Base-by-base conservation (phyloP, 2,888 invertebrate species). In the Petrophora chlorosata region DNA sequence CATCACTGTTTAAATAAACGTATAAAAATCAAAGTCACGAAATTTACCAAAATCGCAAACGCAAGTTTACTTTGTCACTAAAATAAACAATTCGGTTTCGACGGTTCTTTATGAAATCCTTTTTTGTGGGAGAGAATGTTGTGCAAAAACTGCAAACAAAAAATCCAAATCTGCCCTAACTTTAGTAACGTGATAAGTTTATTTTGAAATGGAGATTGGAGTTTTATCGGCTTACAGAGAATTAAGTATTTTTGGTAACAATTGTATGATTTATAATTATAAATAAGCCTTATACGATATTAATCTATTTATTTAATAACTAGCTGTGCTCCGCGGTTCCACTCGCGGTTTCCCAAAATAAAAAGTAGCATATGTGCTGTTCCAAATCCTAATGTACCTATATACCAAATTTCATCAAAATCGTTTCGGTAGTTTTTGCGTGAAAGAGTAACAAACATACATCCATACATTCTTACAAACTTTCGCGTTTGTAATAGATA, bases 161-260 rank as follows among this genome's bases (percentile, higher is more conserved):
- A 86, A 85, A 73, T 53, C 52, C 61, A 79, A 86, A 80, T 79
- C 78, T 74, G 66, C 75, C 72, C 63, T 50, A 59, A 65, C 60
- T 65, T 70, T 67, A 67, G 73, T 76, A 79, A 84, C 76, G 76
- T 78, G 87, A 88, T 87, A 85, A 85, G 85, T 87, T 88, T 88
- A 82, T 86, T 85, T 85, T 80, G 83, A 81, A 86, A 86, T 71
- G 51, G 78, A 85, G 74, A 78, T 70, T 62, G 50, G 58, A 63
- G 65, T 67, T 66, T 70, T 77, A 76, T 69, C 73, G 63, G 76
- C 70, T 82, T 79, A 73, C 25, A 44, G 4, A 13, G 32, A 54
- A 43, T 26, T 30, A 36, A 8, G 7, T 9, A 14, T 29, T 23
- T n/a, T 43, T 15, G 9, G 14, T 14, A 19, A 19, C 4, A 5